Percentiles rank a stretch among this genome's conserved stretches.
phyloP scores from a whole-genome alignment of 1,140 invertebrate species.

The Pseudomyrmex dendroicus region DNA sequence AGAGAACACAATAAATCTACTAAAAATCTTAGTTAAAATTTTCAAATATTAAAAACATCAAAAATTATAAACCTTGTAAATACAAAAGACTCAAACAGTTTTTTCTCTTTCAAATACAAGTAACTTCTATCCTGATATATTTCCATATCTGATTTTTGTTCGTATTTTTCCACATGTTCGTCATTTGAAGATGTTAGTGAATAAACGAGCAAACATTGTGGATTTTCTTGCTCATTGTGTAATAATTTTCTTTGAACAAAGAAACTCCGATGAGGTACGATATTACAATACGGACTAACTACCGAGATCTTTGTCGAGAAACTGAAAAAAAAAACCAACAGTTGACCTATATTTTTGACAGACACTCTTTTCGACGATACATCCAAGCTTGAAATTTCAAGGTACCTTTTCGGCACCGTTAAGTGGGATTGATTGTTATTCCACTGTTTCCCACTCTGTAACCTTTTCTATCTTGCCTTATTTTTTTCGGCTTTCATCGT shows the following conservation, averaged over 20 bases:
- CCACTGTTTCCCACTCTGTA: not conserved
- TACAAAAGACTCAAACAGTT: not conserved
- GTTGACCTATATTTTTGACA: slow-evolving; percentile 48
- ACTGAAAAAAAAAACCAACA: slow-evolving; percentile 28
- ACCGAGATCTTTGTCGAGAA: slow-evolving; percentile 22
- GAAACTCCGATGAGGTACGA: not conserved
- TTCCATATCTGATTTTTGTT: not conserved
- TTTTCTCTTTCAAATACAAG: not conserved
- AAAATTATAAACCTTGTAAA: too few relatives aligned
- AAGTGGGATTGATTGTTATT: slow-evolving; percentile 52
- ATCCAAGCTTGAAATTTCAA: slow-evolving; percentile 33
- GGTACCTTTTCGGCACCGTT: slow-evolving; percentile 10
- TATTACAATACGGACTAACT: not conserved
- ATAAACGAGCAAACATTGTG: not conserved
- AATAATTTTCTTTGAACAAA: too few relatives aligned
- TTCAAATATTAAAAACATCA: too few relatives aligned
- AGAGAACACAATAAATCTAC: slow-evolving; percentile 8
- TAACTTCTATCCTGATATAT: not conserved
- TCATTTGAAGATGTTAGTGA: not conserved
- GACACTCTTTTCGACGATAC: slow-evolving; percentile 43
- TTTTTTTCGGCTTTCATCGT: not conserved
- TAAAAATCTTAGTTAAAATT: not conserved
- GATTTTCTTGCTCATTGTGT: too few relatives aligned
- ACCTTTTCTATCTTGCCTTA: slow-evolving; percentile 13
- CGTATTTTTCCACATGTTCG: not conserved